Evolutionary conservation across 2,797 vertebrate species (phyloP).

Genomic region (Crocidura indochinensis): DNA sequence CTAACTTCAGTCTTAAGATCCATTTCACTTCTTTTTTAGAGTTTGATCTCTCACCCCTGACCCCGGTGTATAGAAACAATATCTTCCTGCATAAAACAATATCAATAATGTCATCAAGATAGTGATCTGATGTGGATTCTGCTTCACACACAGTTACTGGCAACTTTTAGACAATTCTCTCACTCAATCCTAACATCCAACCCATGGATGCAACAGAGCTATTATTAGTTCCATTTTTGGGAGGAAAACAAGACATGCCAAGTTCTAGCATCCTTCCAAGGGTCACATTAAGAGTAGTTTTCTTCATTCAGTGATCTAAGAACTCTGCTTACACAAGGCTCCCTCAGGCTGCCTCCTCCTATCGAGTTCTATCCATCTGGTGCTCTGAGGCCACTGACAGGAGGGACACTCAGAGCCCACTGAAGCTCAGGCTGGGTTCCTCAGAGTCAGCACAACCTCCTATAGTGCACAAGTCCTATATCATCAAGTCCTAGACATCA

Average conservation of each 20-base stretch:
- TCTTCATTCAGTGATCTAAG: background rate
- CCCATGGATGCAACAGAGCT: background rate
- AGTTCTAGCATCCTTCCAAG: background rate
- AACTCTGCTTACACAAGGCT: background rate
- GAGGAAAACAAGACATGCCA: background rate
- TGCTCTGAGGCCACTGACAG: background rate
- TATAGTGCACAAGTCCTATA: background rate
- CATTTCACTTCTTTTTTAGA: background rate
- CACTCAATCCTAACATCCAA: background rate
- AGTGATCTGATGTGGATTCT: background rate
- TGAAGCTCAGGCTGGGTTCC: background rate
- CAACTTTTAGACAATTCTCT: background rate
- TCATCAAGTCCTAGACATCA: background rate
- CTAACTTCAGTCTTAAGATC: slow-evolving; percentile 21
- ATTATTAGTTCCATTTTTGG: background rate
- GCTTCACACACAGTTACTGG: background rate
- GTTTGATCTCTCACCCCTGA: background rate
- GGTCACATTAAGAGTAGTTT: background rate
- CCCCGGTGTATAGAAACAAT: background rate
- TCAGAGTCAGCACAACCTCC: background rate
- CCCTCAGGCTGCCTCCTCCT: background rate
- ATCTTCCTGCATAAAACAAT: background rate
- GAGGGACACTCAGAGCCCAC: background rate
- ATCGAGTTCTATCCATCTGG: background rate
- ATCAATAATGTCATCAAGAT: background rate